Evolutionary conservation across 2,888 invertebrate genomes (phyloP).

Genomic region (Bellardia pandia): DNA sequence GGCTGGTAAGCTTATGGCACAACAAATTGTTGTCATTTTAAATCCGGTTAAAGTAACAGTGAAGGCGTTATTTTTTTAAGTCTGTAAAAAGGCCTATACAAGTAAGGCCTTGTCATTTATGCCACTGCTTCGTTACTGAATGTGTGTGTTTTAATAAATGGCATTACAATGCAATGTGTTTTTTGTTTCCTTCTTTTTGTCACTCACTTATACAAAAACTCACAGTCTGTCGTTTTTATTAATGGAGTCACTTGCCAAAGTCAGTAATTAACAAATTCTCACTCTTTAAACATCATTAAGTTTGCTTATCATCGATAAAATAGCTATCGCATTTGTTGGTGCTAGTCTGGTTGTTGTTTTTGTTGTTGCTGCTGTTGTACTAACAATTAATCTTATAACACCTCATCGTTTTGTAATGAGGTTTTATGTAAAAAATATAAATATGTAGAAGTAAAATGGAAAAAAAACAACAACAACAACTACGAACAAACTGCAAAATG

Average conservation of each 20-base stretch:
- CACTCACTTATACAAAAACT: background rate
- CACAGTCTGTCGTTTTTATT: constrained; percentile 24
- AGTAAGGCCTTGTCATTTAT: background rate
- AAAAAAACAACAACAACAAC: constrained; percentile 7
- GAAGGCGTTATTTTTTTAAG: no score
- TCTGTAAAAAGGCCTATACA: background rate
- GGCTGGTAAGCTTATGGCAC: no score
- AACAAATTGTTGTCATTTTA: no score
- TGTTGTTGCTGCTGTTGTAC: constrained; percentile 31
- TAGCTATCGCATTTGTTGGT: constrained; percentile 34
- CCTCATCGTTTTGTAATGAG: constrained; percentile 68
- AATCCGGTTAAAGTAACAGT: no score
- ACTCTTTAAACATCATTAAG: constrained; percentile 72
- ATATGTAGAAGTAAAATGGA: background rate
- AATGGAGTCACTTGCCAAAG: constrained; percentile 68
- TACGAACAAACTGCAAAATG: constrained; percentile 4
- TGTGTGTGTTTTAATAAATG: constrained; percentile 59
- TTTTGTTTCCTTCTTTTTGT: constrained; percentile 7
- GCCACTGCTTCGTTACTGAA: background rate
- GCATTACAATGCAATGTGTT: constrained; percentile 55
- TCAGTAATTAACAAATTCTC: constrained; percentile 73
- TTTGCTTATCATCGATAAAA: constrained; percentile 67
- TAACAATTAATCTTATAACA: constrained; percentile 72
- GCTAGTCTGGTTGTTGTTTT: background rate
- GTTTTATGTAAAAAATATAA: constrained; percentile 56